Percentiles rank a stretch among this genome's conserved stretches.
These are phyloP conservation scores for Danaus chrysippus DNA, from an alignment of 2,888 invertebrate species.

Conservation along the genomic window DNA sequence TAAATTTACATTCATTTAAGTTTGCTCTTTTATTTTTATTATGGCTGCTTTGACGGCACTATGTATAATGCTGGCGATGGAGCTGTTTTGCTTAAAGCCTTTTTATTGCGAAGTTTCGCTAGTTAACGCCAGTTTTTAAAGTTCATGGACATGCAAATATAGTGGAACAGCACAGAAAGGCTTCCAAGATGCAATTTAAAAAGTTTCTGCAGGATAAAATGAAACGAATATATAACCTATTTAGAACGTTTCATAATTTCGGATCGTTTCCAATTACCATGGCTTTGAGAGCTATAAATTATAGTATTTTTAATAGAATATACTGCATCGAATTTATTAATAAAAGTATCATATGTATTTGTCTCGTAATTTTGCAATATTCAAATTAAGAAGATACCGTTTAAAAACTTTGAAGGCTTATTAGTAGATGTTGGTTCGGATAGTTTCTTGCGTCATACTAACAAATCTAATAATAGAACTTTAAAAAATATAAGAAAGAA, in stretches of 20 bases:
- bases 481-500: not conserved
- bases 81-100: conserved; percentile 24
- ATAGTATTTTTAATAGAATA: no score
- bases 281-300: no score
- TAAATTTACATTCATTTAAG: no score
- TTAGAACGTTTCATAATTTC: not conserved
- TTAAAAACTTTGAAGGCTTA: no score
- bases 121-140: conserved; percentile 34
- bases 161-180: conserved; percentile 26
- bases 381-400: no score
- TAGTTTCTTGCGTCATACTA: no score
- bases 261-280: no score
- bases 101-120: conserved; percentile 29
- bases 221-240: not conserved
- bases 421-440: no score
- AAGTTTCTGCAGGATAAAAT: conserved; percentile 23
- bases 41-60: conserved; percentile 21
- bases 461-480: no score
- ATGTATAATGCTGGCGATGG: conserved; percentile 29
- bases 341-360: no score
- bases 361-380: no score
- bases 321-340: no score
- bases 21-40: conserved; percentile 14
- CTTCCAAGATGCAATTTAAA: conserved; percentile 25
- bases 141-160: conserved; percentile 31